Evolutionary conservation across 2,797 vertebrate genomes (phyloP).

Genomic region (Poecilia wingei): DNA sequence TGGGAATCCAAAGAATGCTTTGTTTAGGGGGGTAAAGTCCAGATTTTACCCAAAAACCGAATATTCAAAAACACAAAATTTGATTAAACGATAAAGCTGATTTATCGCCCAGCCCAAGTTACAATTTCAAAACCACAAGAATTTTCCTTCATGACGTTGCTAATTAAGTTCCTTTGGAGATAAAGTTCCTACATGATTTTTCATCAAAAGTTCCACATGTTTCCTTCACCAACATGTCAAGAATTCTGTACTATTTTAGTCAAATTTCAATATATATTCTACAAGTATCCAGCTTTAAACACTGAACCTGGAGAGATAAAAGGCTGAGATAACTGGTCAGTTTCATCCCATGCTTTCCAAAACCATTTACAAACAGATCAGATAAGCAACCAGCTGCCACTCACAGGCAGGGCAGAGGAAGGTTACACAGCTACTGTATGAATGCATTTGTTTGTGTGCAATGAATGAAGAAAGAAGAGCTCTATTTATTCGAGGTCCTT

Average conservation of each 20-base stretch:
- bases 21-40: too few species aligned
- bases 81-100: too few species aligned
- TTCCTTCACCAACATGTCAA: neutral
- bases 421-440: constrained; percentile 28
- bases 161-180: too few species aligned
- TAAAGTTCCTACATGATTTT: too few species aligned
- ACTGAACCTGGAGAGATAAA: neutral
- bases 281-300: neutral
- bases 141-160: too few species aligned
- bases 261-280: neutral
- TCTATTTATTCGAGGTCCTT: constrained; percentile 12
- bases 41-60: too few species aligned
- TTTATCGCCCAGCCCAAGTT: too few species aligned
- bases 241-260: neutral
- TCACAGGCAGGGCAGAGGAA: constrained; percentile 3
- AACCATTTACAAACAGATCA: neutral
- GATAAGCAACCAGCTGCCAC: constrained; percentile 26
- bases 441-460: constrained; percentile 41
- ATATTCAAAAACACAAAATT: too few species aligned
- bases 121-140: too few species aligned
- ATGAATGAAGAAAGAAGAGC: constrained; percentile 7
- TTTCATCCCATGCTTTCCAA: neutral
- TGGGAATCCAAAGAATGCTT: too few species aligned
- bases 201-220: too few species aligned
- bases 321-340: neutral